phyloP scores from a whole-genome alignment of 2,113 vertebrate genomes.

The Gobiocypris rarus region DNA sequence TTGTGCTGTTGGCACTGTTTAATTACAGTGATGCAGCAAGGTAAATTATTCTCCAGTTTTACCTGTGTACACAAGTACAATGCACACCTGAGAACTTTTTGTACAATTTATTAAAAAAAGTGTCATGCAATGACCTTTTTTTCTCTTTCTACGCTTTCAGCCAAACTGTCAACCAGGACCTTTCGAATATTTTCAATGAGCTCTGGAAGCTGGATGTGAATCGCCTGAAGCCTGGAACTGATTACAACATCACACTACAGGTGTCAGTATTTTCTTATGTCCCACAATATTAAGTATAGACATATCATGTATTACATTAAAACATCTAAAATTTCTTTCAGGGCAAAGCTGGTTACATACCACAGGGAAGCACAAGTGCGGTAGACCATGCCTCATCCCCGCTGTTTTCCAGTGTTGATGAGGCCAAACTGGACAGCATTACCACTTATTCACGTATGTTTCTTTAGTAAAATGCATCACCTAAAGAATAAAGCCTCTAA shows the following conservation, averaged over 20 bases:
- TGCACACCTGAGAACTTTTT: too few relatives aligned
- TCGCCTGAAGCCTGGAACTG: slow-evolving; percentile 66
- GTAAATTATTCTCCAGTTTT: slow-evolving; percentile 25
- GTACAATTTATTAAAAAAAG: background rate
- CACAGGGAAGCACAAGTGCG: slow-evolving; percentile 71
- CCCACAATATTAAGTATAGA: background rate
- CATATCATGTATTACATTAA: background rate
- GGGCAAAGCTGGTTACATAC: slow-evolving; percentile 77
- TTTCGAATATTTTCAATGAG: slow-evolving; percentile 73
- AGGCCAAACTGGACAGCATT: slow-evolving; percentile 73
- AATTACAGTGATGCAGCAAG: slow-evolving; percentile 38
- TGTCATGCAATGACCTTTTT: background rate
- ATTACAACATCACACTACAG: slow-evolving; percentile 76
- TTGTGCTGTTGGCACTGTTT: slow-evolving; percentile 36
- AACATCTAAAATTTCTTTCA: slow-evolving; percentile 43
- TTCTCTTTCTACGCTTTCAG: slow-evolving; percentile 49
- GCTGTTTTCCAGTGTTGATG: slow-evolving; percentile 78
- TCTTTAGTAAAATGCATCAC: background rate
- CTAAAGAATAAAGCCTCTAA: background rate
- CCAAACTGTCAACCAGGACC: slow-evolving; percentile 68
- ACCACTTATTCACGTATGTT: slow-evolving; percentile 79
- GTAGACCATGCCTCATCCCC: slow-evolving; percentile 73
- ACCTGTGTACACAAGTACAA: too few relatives aligned
- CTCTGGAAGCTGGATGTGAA: slow-evolving; percentile 75
- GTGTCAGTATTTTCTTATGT: slow-evolving; percentile 52